Evolutionary conservation across 2,797 vertebrate species (phyloP).

Genomic region (Danio tinwini): DNA sequence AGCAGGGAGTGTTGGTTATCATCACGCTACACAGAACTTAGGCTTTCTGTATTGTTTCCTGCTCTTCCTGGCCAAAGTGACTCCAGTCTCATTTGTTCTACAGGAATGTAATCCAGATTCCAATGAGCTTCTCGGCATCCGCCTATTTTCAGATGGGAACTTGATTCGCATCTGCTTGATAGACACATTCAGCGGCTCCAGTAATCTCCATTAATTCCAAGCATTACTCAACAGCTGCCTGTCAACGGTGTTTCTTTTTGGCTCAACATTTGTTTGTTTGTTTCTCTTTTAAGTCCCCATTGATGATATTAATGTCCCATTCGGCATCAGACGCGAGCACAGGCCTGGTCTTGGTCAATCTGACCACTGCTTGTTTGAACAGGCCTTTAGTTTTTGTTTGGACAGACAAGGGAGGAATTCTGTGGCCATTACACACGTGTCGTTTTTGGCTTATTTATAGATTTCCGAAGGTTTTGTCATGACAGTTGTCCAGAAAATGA

Average conservation of each 20-base stretch:
- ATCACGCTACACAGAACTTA: slow-evolving; percentile 9
- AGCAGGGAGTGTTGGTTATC: slow-evolving; percentile 6
- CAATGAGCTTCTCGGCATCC: neutral
- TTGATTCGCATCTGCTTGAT: slow-evolving; percentile 5
- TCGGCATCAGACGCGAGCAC: slow-evolving; percentile 13
- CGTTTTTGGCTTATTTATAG: slow-evolving; percentile 29
- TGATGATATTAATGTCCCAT: slow-evolving; percentile 23
- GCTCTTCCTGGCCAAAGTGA: slow-evolving; percentile 3
- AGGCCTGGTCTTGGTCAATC: neutral
- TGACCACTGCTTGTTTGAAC: slow-evolving; percentile 20
- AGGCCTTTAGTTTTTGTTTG: slow-evolving; percentile 20
- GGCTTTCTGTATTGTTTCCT: slow-evolving; percentile 38
- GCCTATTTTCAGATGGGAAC: slow-evolving; percentile 9
- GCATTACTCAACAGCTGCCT: neutral
- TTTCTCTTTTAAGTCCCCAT: slow-evolving; percentile 19
- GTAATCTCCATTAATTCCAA: slow-evolving; percentile 23
- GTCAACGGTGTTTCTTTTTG: neutral
- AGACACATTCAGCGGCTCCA: neutral
- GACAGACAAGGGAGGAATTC: slow-evolving; percentile 17
- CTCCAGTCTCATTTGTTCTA: neutral
- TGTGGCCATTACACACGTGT: slow-evolving; percentile 14
- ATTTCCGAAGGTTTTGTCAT: slow-evolving; percentile 33
- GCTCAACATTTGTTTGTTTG: slow-evolving; percentile 13
- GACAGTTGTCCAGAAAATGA: slow-evolving; percentile 7
- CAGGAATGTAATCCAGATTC: neutral